Evolutionary conservation across 1,140 invertebrate genomes (phyloP), one percentile per base, ranked within the genome.

Genomic region (Oppia nitens): DNA sequence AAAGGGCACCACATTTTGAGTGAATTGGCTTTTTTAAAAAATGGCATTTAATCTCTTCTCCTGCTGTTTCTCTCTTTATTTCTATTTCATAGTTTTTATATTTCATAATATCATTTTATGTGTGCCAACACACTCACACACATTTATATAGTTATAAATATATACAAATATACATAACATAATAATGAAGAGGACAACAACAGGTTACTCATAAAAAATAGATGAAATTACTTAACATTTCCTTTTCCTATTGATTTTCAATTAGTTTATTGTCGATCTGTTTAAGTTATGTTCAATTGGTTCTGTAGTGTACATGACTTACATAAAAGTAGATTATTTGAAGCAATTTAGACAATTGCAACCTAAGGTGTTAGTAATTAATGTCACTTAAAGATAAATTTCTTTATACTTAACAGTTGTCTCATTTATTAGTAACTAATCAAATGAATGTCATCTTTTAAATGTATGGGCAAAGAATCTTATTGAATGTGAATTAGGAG

Each of bases 241-340:
- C 49, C 49, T 50, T 50, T 50, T 50, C 24, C 49, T 50, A 50
- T 50, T 20, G 49, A 50, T 50, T 50, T 50, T 50, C 49, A 50
- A 50, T 50, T 50, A 50, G 49, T 40, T 17, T 9, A 40, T 17
- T 40, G 6, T 40, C 6, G 32, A 9, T 6, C 17, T 6, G 32
- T 9, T 40, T 40, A 17, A 40, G 32, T 9, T 40, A 6, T 40
- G 32, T 17, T 40, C 6, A 40, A 40, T 6, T 40, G 32, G 32
- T 17, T 6, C 32, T 9, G 32, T 9, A 6, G 17, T 40, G 32
- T 17, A 40, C 32, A 40, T 40, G 32, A 40, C 32, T 40, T 17
- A 40, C 17, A 17, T 9, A n/a, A n/a, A n/a, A n/a, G n/a, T n/a
- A n/a, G n/a, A n/a, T n/a, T n/a, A n/a, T n/a, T n/a, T n/a, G n/a